phyloP scores from a whole-genome alignment of 2,113 vertebrate species.

The Callipepla squamata region DNA sequence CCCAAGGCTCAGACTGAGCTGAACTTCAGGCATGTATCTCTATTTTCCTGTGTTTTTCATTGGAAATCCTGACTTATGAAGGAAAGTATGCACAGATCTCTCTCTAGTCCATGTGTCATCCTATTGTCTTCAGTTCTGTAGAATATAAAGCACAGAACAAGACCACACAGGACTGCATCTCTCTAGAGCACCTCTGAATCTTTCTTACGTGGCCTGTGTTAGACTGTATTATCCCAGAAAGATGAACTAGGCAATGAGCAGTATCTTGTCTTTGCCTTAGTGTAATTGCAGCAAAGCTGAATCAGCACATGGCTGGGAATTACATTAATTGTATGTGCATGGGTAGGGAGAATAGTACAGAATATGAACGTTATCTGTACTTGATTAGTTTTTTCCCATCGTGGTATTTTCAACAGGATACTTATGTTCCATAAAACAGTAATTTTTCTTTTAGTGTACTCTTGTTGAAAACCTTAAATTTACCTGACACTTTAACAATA shows the following conservation, averaged over 20 bases:
- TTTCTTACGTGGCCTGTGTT: neutral
- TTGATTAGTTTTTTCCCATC: constrained; percentile 7
- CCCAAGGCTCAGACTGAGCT: constrained; percentile 45
- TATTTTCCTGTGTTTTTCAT: constrained; percentile 36
- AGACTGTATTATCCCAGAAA: neutral
- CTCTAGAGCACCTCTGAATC: constrained; percentile 48
- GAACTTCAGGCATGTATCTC: constrained; percentile 28
- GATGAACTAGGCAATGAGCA: neutral
- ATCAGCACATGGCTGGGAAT: neutral
- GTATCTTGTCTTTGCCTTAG: neutral
- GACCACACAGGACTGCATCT: constrained; percentile 49
- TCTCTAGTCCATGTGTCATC: constrained; percentile 59
- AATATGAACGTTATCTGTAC: constrained; percentile 21
- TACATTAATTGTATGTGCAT: neutral
- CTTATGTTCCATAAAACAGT: neutral
- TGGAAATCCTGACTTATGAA: constrained; percentile 52
- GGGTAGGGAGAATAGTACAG: neutral
- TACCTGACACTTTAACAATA: constrained; percentile 44
- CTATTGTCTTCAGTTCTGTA: constrained; percentile 39
- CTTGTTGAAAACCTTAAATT: constrained; percentile 44
- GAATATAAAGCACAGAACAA: neutral
- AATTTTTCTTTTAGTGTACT: constrained; percentile 5
- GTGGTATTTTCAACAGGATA: constrained; percentile 31
- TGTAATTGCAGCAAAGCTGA: neutral
- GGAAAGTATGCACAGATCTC: constrained; percentile 47